These are phyloP conservation scores for Melanerpes aurifrons DNA, from an alignment of 2,113 vertebrate genomes.

Conservation along the genomic window DNA sequence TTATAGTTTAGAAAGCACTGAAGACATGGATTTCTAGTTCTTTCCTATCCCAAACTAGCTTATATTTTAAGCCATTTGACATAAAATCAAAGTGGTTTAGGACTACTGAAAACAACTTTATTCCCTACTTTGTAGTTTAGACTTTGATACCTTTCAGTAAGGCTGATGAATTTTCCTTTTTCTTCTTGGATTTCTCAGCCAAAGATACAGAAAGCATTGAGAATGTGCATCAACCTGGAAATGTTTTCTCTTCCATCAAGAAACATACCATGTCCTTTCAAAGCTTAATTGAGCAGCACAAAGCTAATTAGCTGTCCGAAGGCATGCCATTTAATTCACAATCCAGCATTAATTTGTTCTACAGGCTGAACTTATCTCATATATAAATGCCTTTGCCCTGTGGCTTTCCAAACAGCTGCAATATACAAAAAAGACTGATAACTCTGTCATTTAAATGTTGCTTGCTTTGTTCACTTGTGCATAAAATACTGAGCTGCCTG, in stretches of 20 bases:
- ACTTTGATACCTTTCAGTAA: constrained; percentile 29
- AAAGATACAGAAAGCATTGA: constrained; percentile 48
- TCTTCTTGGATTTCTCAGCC: constrained; percentile 51
- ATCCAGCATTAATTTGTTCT: constrained; percentile 81
- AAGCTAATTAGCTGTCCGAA: constrained; percentile 84
- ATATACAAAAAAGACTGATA: constrained; percentile 78
- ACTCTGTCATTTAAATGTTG: constrained; percentile 73
- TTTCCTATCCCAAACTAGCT: neutral
- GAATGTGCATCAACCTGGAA: constrained; percentile 74
- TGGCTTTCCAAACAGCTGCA: constrained; percentile 78
- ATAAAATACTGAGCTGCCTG: constrained; percentile 54
- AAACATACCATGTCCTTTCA: constrained; percentile 79
- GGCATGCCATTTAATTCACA: constrained; percentile 82
- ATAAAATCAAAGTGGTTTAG: constrained; percentile 15
- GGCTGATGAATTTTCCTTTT: constrained; percentile 28
- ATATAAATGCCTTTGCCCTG: constrained; percentile 79
- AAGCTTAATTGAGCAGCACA: constrained; percentile 83
- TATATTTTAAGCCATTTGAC: constrained; percentile 39
- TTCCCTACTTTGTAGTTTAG: constrained; percentile 33
- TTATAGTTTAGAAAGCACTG: neutral
- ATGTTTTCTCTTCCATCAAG: constrained; percentile 76
- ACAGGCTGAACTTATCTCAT: constrained; percentile 79
- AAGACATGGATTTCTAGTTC: neutral
- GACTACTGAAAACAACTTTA: constrained; percentile 53
- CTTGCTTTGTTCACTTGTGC: constrained; percentile 57